These are phyloP conservation scores for Hedychridium roseum DNA, from an alignment of 2,888 invertebrate species.

Conservation along the genomic window DNA sequence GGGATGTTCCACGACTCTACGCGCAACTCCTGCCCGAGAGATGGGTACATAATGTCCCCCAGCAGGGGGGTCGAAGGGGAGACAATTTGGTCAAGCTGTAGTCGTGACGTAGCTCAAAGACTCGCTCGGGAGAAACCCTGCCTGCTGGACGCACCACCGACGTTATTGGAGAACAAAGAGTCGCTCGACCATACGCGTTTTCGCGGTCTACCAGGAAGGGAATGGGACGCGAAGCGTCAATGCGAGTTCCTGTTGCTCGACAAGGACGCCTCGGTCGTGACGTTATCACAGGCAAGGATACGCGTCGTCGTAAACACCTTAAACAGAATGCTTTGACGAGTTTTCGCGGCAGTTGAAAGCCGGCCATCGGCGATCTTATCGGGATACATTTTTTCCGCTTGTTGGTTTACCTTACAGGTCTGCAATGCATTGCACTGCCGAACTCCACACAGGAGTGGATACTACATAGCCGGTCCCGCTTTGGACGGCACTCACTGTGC, in stretches of 20 bases:
- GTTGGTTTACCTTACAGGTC: no score
- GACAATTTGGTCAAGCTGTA: constrained; percentile 80
- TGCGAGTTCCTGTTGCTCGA: constrained; percentile 78
- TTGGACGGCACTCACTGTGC: constrained; percentile 82
- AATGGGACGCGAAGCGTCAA: constrained; percentile 78
- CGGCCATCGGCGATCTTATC: no score
- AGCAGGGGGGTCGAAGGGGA: constrained; percentile 81
- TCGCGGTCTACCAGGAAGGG: constrained; percentile 72
- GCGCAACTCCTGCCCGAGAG: constrained; percentile 76
- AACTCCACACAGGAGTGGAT: constrained; percentile 76
- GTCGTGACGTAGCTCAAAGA: constrained; percentile 72
- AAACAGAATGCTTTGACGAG: no score
- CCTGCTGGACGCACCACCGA: constrained; percentile 69
- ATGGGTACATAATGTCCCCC: constrained; percentile 84
- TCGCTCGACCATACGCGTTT: constrained; percentile 71
- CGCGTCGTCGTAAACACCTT: no score
- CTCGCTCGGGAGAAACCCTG: constrained; percentile 61
- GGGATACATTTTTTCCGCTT: no score
- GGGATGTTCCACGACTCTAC: constrained; percentile 84
- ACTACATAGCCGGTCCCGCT: constrained; percentile 83
- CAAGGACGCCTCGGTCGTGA: constrained; percentile 69
- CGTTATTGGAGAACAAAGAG: constrained; percentile 46
- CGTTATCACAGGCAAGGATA: constrained; percentile 44
- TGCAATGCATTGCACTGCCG: constrained; percentile 77
- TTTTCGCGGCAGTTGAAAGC: no score